These are phyloP conservation scores for Coremacera marginata DNA, from an alignment of 2,888 invertebrate genomes.

Conservation along the genomic window DNA sequence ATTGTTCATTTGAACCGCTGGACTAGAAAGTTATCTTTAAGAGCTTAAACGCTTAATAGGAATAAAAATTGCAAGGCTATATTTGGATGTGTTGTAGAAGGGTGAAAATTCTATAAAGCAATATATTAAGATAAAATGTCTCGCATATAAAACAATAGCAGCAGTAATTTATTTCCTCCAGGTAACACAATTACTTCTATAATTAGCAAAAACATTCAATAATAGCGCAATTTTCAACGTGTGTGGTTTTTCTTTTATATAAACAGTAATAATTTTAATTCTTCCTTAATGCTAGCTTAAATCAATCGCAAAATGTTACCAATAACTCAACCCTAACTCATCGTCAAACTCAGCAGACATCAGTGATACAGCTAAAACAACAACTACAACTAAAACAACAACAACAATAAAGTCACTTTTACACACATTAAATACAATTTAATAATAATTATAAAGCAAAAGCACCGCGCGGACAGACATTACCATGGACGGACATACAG, in stretches of 20 bases:
- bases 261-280: background rate
- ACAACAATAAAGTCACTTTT: conserved; percentile 25
- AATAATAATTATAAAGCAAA: conserved; percentile 39
- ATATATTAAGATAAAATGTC: too few relatives aligned
- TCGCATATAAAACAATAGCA: too few relatives aligned
- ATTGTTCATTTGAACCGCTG: too few relatives aligned
- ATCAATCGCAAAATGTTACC: background rate
- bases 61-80: too few relatives aligned
- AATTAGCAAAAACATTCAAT: background rate
- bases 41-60: too few relatives aligned
- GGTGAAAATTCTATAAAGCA: too few relatives aligned
- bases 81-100: too few relatives aligned
- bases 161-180: background rate
- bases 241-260: background rate
- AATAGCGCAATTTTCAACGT: conserved; percentile 16
- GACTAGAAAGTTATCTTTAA: too few relatives aligned
- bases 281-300: background rate
- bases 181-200: background rate
- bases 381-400: background rate
- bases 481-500: background rate
- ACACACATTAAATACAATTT: conserved; percentile 37
- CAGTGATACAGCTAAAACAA: background rate
- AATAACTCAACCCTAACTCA: conserved; percentile 2
- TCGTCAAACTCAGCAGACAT: background rate
- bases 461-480: conserved; percentile 21